Evolutionary conservation across 2,888 invertebrate species (phyloP), one percentile per base, ranked within the genome.

Genomic region (Tribolium freemani): DNA sequence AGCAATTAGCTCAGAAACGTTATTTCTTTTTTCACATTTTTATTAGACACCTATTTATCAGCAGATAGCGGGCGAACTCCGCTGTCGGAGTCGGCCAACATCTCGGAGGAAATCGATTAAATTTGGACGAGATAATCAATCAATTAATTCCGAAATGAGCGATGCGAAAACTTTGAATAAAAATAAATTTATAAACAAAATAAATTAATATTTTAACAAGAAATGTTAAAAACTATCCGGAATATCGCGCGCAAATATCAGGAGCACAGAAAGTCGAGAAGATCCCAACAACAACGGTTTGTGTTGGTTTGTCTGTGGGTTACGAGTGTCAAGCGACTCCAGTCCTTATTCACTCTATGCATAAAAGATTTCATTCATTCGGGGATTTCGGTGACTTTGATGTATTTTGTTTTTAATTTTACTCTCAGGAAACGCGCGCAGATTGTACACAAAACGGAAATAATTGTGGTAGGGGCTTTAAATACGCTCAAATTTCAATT

Each of bases 231-330:
- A 73, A 67, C 70, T 53, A 73, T 58, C 60, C 20, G 56, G 16
- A 61, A 66, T 70, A 67, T 60, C 77, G 87, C 87, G 87, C 86
- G 83, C 84, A 84, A 80, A 82, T 83, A 85, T 84, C 84, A 85
- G 87, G 87, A 81, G 83, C 77, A 72, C 83, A 86, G 83, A 79
- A 82, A 64, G 48, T 30, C 10, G 69, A 72, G 77, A 78, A 76
- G 80, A 80, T 80, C 53, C 72, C 73, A 46, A 69, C 11, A 69
- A 61, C 51, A 75, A 69, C 48, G 56, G 50, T 60, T 11, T 31
- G 58, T 16, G 58, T 16, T 51, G 10, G 13, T 8, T 13, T 13
- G 11, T 11, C n/a, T 8, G 16, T 5, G 45, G 10, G 10, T 6
- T 31, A 10, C 6, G 56, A 10, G 10, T 51, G 1, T 21, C 10